Evolutionary conservation across 2,888 invertebrate species (phyloP).

Genomic region (Bugula neritina): DNA sequence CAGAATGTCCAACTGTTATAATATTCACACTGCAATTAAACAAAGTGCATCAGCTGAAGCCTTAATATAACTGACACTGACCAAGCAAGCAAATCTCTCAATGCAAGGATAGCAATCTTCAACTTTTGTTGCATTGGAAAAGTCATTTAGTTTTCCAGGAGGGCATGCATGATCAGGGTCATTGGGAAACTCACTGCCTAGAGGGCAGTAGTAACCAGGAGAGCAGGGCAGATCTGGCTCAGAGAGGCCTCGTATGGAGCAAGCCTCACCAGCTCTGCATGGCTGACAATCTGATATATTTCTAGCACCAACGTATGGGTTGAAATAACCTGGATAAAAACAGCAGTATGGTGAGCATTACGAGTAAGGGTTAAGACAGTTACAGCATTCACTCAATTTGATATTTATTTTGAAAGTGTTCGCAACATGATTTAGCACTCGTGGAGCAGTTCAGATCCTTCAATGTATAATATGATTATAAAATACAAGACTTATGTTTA

Average conservation of each 20-base stretch:
- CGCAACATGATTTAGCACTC: too few relatives aligned
- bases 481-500: too few relatives aligned
- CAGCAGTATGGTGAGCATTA: too few relatives aligned
- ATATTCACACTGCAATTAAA: too few relatives aligned
- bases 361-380: too few relatives aligned
- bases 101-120: conserved; percentile 44
- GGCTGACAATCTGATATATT: conserved; percentile 35
- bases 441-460: too few relatives aligned
- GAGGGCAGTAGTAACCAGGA: conserved; percentile 49
- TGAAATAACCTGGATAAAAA: conserved; percentile 40
- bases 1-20: too few relatives aligned
- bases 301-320: conserved; percentile 35
- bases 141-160: conserved; percentile 45
- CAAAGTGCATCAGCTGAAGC: too few relatives aligned
- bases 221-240: conserved; percentile 43
- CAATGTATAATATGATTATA: too few relatives aligned
- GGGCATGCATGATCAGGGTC: conserved; percentile 47
- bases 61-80: conserved; percentile 18
- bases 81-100: conserved; percentile 38
- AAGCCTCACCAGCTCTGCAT: conserved; percentile 43
- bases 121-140: conserved; percentile 41
- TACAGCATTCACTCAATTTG: too few relatives aligned
- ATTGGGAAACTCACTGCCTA: conserved; percentile 41
- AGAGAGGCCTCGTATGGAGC: conserved; percentile 40
- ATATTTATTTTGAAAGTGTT: too few relatives aligned